Conservation (phyloP, 2,888 invertebrate genomes). For the Neocrepidodera transversa region DNA sequence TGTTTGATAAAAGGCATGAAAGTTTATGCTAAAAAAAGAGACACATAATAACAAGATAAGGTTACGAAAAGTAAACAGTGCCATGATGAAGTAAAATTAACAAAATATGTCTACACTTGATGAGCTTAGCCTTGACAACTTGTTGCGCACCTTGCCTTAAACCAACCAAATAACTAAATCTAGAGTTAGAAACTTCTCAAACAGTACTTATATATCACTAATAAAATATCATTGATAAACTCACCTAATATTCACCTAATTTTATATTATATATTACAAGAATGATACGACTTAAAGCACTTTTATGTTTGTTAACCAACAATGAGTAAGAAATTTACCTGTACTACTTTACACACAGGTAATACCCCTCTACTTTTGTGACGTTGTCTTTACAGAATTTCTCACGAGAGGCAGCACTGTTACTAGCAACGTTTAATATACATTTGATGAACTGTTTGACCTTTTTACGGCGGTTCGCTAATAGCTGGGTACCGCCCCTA, state of each 20-base stretch:
- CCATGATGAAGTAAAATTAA: conserved; percentile 5
- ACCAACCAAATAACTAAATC: conserved; percentile 6
- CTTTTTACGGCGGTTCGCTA: conserved; percentile 28
- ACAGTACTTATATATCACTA: background rate
- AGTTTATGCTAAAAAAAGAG: background rate
- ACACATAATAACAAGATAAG: background rate
- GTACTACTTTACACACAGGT: conserved; percentile 37
- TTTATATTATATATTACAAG: conserved; percentile 25
- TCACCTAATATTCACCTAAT: conserved; percentile 22
- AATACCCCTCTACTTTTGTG: conserved; percentile 29
- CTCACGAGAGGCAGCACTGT: conserved; percentile 34
- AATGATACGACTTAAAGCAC: conserved; percentile 29
- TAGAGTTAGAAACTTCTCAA: background rate
- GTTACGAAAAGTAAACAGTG: conserved; percentile 2
- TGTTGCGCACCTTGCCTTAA: conserved; percentile 42
- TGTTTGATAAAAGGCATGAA: conserved; percentile 5
- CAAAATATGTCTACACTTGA: conserved; percentile 19
- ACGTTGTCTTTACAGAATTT: conserved; percentile 24
- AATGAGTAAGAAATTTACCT: conserved; percentile 42
- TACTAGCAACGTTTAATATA: conserved; percentile 30
- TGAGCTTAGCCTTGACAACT: conserved; percentile 42
- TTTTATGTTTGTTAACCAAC: conserved; percentile 31
- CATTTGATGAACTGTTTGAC: conserved; percentile 34
- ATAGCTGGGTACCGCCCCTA: conserved; percentile 21
- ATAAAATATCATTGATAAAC: conserved; percentile 30